These are phyloP conservation scores for Nemotelus nigrinus DNA, from an alignment of 2,888 invertebrate genomes.

Conservation along the genomic window DNA sequence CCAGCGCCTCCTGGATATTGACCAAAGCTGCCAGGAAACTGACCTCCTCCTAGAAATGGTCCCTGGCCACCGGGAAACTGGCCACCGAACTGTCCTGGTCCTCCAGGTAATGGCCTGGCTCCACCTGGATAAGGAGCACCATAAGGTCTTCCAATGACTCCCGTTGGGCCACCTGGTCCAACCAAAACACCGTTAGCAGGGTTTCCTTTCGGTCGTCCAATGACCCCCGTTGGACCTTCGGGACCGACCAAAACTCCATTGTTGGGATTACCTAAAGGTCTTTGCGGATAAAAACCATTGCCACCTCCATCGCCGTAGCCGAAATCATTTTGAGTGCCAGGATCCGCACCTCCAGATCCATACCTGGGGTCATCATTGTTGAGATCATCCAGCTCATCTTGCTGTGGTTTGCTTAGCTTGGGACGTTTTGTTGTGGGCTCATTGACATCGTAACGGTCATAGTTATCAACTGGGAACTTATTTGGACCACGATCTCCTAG, in stretches of 20 bases:
- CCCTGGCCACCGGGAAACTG: neutral
- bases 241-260: slow-evolving; percentile 62
- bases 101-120: slow-evolving; percentile 45
- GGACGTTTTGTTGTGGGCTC: slow-evolving; percentile 47
- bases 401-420: slow-evolving; percentile 36
- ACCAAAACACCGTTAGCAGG: slow-evolving; percentile 60
- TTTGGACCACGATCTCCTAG: slow-evolving; percentile 31
- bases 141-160: slow-evolving; percentile 63
- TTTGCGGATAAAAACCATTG: slow-evolving; percentile 29
- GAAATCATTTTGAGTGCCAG: neutral
- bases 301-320: slow-evolving; percentile 20
- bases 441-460: slow-evolving; percentile 48
- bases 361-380: slow-evolving; percentile 30
- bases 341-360: neutral
- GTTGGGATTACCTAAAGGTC: slow-evolving; percentile 37
- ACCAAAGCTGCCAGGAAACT: slow-evolving; percentile 40
- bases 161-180: slow-evolving; percentile 69
- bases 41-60: slow-evolving; percentile 26
- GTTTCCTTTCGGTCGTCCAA: slow-evolving; percentile 58
- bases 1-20: slow-evolving; percentile 39
- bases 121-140: slow-evolving; percentile 33
- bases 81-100: slow-evolving; percentile 34
- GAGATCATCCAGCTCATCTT: slow-evolving; percentile 43
- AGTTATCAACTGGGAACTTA: slow-evolving; percentile 31
- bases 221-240: slow-evolving; percentile 67